Conservation (phyloP, 2,113 vertebrate species). For the Sarotherodon lohbergeri region DNA sequence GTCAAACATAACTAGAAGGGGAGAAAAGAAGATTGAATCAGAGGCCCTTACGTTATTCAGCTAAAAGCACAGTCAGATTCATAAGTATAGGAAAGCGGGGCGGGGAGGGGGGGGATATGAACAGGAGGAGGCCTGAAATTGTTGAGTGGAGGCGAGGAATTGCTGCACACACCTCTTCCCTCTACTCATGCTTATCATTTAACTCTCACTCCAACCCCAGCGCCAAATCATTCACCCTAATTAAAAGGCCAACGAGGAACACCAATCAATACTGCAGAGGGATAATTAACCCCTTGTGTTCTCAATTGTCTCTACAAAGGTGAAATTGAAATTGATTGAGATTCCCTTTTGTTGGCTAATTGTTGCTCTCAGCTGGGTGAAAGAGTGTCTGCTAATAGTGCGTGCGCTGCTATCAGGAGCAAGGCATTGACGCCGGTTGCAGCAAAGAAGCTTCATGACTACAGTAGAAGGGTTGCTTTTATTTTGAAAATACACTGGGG, state of each 20-base stretch:
- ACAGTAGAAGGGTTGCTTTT: not conserved
- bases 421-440: not conserved
- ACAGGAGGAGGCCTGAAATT: not conserved
- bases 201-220: conserved; percentile 18
- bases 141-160: not conserved
- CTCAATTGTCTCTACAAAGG: conserved; percentile 10
- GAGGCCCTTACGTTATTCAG: not conserved
- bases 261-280: conserved; percentile 33
- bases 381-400: not conserved
- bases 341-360: conserved; percentile 47
- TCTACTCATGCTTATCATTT: conserved; percentile 17
- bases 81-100: not conserved
- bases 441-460: not conserved
- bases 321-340: conserved; percentile 57
- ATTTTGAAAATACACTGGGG: not conserved
- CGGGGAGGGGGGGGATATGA: not conserved
- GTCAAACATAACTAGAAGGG: not conserved
- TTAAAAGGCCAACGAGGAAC: conserved; percentile 39
- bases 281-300: conserved; percentile 57
- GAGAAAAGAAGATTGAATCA: not conserved
- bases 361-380: conserved; percentile 8
- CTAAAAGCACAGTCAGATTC: not conserved
- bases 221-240: conserved; percentile 55
- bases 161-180: not conserved
- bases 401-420: not conserved